These are phyloP conservation scores for Pinna nobilis DNA, from an alignment of 1,140 invertebrate genomes.

Conservation along the genomic window DNA sequence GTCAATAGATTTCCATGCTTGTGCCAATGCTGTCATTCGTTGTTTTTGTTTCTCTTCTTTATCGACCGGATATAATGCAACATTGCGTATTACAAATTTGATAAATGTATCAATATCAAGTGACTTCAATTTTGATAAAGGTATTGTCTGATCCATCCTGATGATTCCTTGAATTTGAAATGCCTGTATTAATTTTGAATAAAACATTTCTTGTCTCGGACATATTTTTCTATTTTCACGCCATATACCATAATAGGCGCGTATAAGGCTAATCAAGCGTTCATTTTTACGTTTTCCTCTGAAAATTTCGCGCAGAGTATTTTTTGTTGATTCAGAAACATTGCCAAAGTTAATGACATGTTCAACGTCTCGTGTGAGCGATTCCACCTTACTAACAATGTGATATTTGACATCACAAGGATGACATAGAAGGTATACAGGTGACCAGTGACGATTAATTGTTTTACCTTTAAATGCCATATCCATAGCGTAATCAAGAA, in stretches of 20 bases:
- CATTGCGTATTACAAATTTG: neutral
- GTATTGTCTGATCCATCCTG: neutral
- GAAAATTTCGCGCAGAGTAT: constrained; percentile 5
- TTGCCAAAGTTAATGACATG: neutral
- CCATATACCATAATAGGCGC: neutral
- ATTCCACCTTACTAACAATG: neutral
- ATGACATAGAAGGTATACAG: constrained; percentile 20
- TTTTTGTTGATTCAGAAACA: neutral
- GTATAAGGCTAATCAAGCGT: constrained; percentile 2
- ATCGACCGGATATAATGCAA: neutral
- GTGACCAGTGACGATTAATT: constrained; percentile 21
- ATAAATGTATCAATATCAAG: neutral
- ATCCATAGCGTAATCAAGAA: constrained; percentile 8
- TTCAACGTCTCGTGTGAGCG: constrained; percentile 11
- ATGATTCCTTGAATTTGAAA: constrained; percentile 6
- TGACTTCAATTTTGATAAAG: neutral
- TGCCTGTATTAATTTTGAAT: neutral
- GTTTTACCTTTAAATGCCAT: neutral
- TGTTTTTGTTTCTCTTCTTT: neutral
- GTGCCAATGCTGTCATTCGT: neutral
- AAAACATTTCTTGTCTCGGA: neutral
- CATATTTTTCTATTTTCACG: neutral
- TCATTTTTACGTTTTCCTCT: constrained; percentile 7
- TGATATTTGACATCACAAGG: constrained; percentile 22
- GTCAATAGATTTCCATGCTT: neutral